These are phyloP conservation scores for Melanotus villosus DNA, from an alignment of 2,888 invertebrate species.

Conservation along the genomic window DNA sequence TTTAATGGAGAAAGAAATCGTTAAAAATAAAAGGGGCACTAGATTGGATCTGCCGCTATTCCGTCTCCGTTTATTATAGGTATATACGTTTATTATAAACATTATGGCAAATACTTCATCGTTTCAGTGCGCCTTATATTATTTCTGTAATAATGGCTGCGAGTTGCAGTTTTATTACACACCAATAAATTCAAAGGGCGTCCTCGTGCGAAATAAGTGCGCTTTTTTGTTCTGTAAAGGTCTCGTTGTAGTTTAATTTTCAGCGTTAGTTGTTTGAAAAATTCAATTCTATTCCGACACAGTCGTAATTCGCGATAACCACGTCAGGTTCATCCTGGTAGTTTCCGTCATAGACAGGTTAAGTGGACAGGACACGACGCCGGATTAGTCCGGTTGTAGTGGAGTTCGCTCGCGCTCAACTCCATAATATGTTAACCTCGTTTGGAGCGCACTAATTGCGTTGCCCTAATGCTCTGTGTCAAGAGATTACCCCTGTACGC, in stretches of 20 bases:
- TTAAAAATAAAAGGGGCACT: conserved; percentile 50
- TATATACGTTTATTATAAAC: conserved; percentile 53
- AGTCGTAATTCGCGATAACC: neutral
- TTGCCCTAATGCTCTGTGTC: conserved; percentile 53
- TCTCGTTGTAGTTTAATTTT: conserved; percentile 16
- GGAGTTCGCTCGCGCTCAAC: conserved; percentile 42
- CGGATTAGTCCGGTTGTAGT: conserved; percentile 41
- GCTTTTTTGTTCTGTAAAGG: no score
- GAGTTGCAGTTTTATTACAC: conserved; percentile 35
- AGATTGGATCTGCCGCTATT: conserved; percentile 53
- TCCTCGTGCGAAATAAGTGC: neutral
- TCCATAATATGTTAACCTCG: conserved; percentile 48
- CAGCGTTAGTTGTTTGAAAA: neutral
- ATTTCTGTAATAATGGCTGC: conserved; percentile 35
- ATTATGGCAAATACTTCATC: conserved; percentile 48
- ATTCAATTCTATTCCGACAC: neutral
- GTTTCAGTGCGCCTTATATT: conserved; percentile 32
- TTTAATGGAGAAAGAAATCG: conserved; percentile 53
- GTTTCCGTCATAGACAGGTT: conserved; percentile 49
- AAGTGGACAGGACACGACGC: conserved; percentile 49
- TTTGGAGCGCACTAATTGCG: conserved; percentile 53
- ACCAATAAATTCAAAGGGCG: conserved; percentile 26
- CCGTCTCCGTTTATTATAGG: conserved; percentile 52
- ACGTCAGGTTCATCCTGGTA: conserved; percentile 31
- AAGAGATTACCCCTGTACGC: conserved; percentile 51